Evolutionary conservation across 2,888 invertebrate genomes (phyloP).

Genomic region (Polyploca ridens): DNA sequence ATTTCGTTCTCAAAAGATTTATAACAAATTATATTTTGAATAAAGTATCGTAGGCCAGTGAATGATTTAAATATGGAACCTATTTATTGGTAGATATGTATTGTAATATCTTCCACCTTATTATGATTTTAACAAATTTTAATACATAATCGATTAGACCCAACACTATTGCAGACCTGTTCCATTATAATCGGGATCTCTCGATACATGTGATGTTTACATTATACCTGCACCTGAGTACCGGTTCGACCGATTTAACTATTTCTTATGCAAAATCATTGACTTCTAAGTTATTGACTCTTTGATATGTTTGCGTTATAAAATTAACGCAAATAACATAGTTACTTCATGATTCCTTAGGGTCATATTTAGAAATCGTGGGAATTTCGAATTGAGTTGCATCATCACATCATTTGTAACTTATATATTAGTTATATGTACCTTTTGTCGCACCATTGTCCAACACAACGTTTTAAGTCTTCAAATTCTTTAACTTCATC

Average conservation of each 20-base stretch:
- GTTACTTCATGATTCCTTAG: background rate
- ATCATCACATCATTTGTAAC: conserved; percentile 9
- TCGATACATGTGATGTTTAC: conserved; percentile 35
- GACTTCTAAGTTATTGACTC: background rate
- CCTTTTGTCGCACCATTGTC: conserved; percentile 31
- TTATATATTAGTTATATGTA: conserved; percentile 23
- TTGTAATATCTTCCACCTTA: background rate
- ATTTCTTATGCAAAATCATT: conserved; percentile 23
- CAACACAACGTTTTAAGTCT: conserved; percentile 38
- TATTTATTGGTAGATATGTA: too few species aligned
- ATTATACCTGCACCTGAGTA: conserved; percentile 32
- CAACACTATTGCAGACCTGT: conserved; percentile 38
- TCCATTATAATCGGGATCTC: conserved; percentile 42
- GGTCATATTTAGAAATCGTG: background rate
- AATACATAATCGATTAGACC: background rate
- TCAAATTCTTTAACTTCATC: conserved; percentile 50
- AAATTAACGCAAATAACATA: background rate
- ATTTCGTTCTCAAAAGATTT: too few species aligned
- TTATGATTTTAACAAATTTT: too few species aligned
- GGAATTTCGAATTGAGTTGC: background rate
- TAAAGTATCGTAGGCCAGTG: too few species aligned
- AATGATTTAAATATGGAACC: too few species aligned
- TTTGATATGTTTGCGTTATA: too few species aligned
- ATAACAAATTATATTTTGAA: too few species aligned
- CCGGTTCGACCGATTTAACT: conserved; percentile 12